Evolutionary conservation across 2,113 vertebrate species (phyloP), one percentile per base, ranked within the genome.

Genomic region (Heterotilapia buettikoferi): DNA sequence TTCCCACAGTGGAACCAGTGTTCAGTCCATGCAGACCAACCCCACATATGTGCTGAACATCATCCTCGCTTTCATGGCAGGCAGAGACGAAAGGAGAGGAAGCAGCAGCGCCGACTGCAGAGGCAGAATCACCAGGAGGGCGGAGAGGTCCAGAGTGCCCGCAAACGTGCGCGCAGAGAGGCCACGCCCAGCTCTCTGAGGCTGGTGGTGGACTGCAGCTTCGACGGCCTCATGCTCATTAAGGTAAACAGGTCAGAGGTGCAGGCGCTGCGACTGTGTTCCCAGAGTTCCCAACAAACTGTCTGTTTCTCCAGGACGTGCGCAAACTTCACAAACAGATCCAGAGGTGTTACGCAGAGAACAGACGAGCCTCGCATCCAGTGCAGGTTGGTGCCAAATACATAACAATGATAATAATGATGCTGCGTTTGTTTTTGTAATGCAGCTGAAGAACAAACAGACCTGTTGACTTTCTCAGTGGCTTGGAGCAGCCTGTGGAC

Each of bases 301-400:
- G 13, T 6, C 79, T 12, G 24, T 53, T 21, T 93, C 78, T 71
- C 86, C 82, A 99, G 98, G 98, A 99, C 66, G 96, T 99, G 29
- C 97, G 97, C 92, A 99, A 99, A 92, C 98, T 99, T 84, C 98
- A 99, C 95, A 99, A 98, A 92, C 99, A 99, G 95, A 98, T 99
- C 94, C 98, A 99, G 93, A 96, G 99, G 63, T 99, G 98, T 91
- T 99, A 99, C 0, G 98, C 99, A 76, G 98, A 99, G 94, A 99
- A 99, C 93, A 96, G 98, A 85, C 97, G 98, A 54, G 98, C 98
- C 1, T 80, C 93, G 7, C 97, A 97, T 91, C 98, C 98, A 10
- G 98, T 98, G 33, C 98, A 99, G 97, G 99, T 99, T 76, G 63
- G 96, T 82, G 26, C 2, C 13, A 4, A 31, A 4, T 0, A 0